These are phyloP conservation scores for Frankliniella fusca DNA, from an alignment of 2,888 invertebrate species.

Conservation along the genomic window DNA sequence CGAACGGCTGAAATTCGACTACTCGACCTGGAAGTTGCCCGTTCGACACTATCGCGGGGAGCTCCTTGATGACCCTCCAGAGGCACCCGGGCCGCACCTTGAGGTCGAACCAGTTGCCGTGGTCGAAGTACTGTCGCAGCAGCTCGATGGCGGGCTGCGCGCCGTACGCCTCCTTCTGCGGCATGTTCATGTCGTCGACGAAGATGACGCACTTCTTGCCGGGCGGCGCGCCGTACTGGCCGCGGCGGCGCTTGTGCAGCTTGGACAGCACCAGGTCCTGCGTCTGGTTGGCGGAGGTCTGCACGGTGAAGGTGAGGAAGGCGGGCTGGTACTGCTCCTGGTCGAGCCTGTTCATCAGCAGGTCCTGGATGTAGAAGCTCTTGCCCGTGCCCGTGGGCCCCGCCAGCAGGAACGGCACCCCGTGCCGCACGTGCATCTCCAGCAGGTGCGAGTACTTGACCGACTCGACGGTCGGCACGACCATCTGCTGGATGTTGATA, in stretches of 20 bases:
- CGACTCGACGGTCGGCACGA: conserved; percentile 84
- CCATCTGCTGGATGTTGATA: conserved; percentile 52
- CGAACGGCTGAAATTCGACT: neutral
- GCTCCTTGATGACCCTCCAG: too few relatives aligned
- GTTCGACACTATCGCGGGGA: too few relatives aligned
- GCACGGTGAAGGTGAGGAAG: conserved; percentile 78
- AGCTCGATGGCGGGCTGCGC: conserved; percentile 84
- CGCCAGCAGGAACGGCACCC: conserved; percentile 64
- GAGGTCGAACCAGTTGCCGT: conserved; percentile 66
- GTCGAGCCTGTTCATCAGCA: conserved; percentile 63
- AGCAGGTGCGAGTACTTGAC: conserved; percentile 73
- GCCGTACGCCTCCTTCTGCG: conserved; percentile 74
- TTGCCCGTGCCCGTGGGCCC: conserved; percentile 87
- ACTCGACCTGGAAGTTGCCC: too few relatives aligned
- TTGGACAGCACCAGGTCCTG: conserved; percentile 73
- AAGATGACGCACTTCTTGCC: conserved; percentile 72
- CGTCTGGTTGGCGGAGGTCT: conserved; percentile 75
- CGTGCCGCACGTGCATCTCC: conserved; percentile 67
- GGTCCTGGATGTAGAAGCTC: conserved; percentile 72
- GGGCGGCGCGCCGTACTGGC: conserved; percentile 70
- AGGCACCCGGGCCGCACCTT: neutral
- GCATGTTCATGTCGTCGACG: conserved; percentile 87
- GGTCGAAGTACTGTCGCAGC: conserved; percentile 75
- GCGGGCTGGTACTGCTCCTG: conserved; percentile 68
- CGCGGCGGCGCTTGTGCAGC: conserved; percentile 64